A percentile compares a stretch with the other conserved stretches of the same genome.
These are phyloP conservation scores for Connochaetes taurinus DNA, from an alignment of 2,113 vertebrate species.

Conservation along the genomic window DNA sequence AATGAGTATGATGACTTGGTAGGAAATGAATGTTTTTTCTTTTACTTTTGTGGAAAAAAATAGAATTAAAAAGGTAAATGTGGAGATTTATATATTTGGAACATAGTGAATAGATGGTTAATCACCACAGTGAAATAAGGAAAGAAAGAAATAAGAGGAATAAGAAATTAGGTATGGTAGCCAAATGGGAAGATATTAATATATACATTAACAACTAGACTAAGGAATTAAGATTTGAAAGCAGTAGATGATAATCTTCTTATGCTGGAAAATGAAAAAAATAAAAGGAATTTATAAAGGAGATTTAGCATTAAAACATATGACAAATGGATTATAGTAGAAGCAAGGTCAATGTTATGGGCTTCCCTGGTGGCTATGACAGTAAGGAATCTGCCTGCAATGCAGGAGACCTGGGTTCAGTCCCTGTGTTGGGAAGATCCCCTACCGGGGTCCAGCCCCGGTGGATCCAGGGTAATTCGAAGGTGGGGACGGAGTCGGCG, in stretches of 20 bases:
- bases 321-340: not conserved
- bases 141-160: not conserved
- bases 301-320: not conserved
- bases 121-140: not conserved
- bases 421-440: not conserved
- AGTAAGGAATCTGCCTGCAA: not conserved
- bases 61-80: not conserved
- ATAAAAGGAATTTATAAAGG: not conserved
- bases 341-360: not conserved
- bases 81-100: not conserved
- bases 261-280: conserved; percentile 8
- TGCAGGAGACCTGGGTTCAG: not conserved
- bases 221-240: conserved; percentile 24
- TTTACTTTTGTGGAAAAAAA: not conserved
- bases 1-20: not conserved
- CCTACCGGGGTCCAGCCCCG: not conserved
- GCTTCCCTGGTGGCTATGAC: not conserved
- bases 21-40: not conserved
- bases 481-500: no score
- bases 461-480: no score
- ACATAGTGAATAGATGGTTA: not conserved
- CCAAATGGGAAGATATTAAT: not conserved
- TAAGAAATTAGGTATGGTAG: not conserved
- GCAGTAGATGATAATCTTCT: not conserved
- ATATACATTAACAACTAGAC: not conserved